Evolutionary conservation across 64 coral and sea anemone species (phyloP), one percentile per base, ranked within the genome.

Genomic region (Trachythela sp.): DNA sequence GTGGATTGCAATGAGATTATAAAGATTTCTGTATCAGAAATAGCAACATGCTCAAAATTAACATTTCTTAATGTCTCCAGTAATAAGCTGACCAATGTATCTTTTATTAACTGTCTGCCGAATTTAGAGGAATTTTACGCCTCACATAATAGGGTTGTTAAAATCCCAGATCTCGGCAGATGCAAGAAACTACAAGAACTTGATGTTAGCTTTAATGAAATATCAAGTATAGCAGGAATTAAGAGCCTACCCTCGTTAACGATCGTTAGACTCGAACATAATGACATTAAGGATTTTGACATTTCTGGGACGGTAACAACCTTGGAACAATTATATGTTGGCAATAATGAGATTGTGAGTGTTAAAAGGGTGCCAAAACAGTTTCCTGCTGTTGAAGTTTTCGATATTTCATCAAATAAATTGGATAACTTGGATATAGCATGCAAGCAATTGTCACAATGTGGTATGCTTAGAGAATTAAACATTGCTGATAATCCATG

Each of bases 131-230:
- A 80, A 22, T 35, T 80, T 80, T 80, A 80, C 9, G 75, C 37
- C 8, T 80, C 75, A 37, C 14, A 80, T 80, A 80, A 80, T 39
- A 0, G 11, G 10, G 27, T 80, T 36, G 37, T 37, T 20, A 80
- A 80, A 80, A 39, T 80, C 13, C 75, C 75, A 37, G 75, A 80
- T 80, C 31, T 80, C 35, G 75, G 75, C 0, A 80, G 75, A 38
- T 80, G 75, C 37, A 80, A 80, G 30, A 80, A 80, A 36, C 33
- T 80, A 9, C 31, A 80, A 39, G 75, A 80, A 80, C 20, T 80
- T 80, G 75, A 80, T 35, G 0, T 80, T 13, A 37, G 33, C 2
- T 11, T 34, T 39, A 80, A 80, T 2, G 8, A 30, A 22, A 80
- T 80, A 37, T 37, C 75, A 0, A 80, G 75, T 20, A 34, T 80